Base-by-base conservation (phyloP, 2,797 vertebrate species). In the Ptychobarbus kaznakovi region DNA sequence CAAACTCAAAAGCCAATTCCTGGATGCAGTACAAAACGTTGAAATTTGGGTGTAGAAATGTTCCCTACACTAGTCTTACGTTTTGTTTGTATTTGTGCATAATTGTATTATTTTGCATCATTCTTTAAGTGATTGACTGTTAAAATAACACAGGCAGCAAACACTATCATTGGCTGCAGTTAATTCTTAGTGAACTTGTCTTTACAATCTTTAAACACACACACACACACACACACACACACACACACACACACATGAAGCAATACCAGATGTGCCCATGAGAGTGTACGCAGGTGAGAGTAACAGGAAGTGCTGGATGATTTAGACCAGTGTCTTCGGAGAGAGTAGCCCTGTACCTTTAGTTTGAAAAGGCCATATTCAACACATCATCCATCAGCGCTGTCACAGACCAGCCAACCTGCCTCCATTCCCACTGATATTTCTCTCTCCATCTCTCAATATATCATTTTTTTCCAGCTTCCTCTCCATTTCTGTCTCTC, bases 301-400 rank as follows among this genome's bases (percentile, higher is more conserved):
- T 70, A 69, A 76, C 53, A 78, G 32, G 70, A 85, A 83, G 86
- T 86, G 28, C 61, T 56, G 82, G 74, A 86, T 88, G 87, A 91
- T 92, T 88, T 86, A 86, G 85, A 74, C 83, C 87, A 83, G 84
- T 86, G 56, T 81, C 86, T 85, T 73, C 84, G 35, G 72, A 73
- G 74, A 84, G 87, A 87, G 69, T 73, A 74, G 74, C 56, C 82
- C 56, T 86, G 84, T 87, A 90, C 75, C 83, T 87, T 73, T 49
- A 84, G 85, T 87, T 81, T 87, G 86, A 90, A 87, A 86, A 89
- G 88, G 85, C 88, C 88, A 85, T 76, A 63, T 58, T 79, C 81
- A 77, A 89, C 76, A 73, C 44, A 84, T 86, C 87, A 91, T 91
- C 88, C 88, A 91, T 92, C 90, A 92, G 82, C 58, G 46, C 80